Conservation (phyloP, 2,888 invertebrate species). For the Maniola hyperantus region DNA sequence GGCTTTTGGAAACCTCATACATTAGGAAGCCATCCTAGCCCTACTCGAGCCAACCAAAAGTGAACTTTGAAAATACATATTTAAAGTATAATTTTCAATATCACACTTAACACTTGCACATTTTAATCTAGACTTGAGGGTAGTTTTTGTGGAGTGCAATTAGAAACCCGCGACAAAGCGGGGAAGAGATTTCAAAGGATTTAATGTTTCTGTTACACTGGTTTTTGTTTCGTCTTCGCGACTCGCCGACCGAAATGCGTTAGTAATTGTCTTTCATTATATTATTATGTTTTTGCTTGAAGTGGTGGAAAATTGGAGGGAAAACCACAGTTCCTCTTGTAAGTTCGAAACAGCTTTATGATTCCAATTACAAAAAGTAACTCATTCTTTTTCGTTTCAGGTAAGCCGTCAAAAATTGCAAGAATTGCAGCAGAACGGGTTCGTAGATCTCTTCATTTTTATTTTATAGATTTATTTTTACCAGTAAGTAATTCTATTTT, state of each 20-base stretch:
- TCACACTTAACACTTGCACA: constrained; percentile 45
- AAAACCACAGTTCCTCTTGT: neutral
- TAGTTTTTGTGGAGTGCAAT: constrained; percentile 67
- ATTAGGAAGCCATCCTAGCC: constrained; percentile 26
- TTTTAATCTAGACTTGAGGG: constrained; percentile 68
- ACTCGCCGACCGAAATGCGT: constrained; percentile 22
- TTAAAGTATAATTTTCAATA: constrained; percentile 28
- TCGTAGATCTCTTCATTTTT: too few relatives aligned
- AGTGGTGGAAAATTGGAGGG: constrained; percentile 24
- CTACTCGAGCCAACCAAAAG: constrained; percentile 6
- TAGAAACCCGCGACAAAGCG: constrained; percentile 61
- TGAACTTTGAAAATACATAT: constrained; percentile 16
- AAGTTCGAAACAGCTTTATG: neutral
- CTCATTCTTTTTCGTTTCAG: neutral
- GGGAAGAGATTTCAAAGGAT: constrained; percentile 64
- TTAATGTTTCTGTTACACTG: constrained; percentile 70
- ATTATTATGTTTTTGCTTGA: constrained; percentile 20
- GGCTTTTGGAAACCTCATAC: constrained; percentile 49
- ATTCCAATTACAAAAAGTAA: neutral
- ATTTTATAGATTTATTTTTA: too few relatives aligned
- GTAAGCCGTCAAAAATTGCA: neutral
- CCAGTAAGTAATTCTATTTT: too few relatives aligned
- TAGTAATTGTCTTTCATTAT: constrained; percentile 26
- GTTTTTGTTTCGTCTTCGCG: constrained; percentile 26
- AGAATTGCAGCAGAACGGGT: too few relatives aligned